These are phyloP conservation scores for Melanotaenia pygmaea DNA, from an alignment of 2,797 vertebrate species.

Conservation along the genomic window DNA sequence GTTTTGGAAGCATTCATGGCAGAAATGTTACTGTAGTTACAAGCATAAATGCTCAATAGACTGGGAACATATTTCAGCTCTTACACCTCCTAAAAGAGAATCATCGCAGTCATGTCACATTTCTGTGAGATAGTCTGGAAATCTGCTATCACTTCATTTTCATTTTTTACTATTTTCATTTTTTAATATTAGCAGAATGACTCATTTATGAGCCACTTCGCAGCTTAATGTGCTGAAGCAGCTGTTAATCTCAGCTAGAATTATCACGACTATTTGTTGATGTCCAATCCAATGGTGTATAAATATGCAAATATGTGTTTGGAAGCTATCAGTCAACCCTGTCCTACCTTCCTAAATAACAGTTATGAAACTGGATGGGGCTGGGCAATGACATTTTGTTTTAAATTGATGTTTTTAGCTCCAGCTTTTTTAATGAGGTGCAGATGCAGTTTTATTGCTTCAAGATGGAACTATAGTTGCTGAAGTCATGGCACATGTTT, in stretches of 20 bases:
- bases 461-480: slow-evolving; percentile 38
- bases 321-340: slow-evolving; percentile 6
- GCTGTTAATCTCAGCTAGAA: slow-evolving; percentile 1
- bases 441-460: slow-evolving; percentile 56
- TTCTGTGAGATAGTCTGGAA: neutral
- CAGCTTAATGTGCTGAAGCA: neutral
- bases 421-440: slow-evolving; percentile 34
- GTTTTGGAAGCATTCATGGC: neutral
- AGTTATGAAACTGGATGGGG: neutral
- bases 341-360: neutral
- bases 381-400: neutral
- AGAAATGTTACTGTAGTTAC: neutral
- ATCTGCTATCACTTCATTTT: neutral
- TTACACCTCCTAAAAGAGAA: neutral
- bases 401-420: neutral
- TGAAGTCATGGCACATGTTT: slow-evolving; percentile 56
- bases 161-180: slow-evolving; percentile 1
- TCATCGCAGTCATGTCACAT: neutral
- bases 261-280: slow-evolving; percentile 5
- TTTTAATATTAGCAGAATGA: neutral
- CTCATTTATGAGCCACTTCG: neutral
- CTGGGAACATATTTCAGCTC: neutral
- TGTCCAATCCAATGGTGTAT: neutral
- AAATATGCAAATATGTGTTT: slow-evolving; percentile 4
- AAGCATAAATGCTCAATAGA: neutral